Evolutionary conservation across 2,113 vertebrate species (phyloP).

Genomic region (Henicopernis longicauda): DNA sequence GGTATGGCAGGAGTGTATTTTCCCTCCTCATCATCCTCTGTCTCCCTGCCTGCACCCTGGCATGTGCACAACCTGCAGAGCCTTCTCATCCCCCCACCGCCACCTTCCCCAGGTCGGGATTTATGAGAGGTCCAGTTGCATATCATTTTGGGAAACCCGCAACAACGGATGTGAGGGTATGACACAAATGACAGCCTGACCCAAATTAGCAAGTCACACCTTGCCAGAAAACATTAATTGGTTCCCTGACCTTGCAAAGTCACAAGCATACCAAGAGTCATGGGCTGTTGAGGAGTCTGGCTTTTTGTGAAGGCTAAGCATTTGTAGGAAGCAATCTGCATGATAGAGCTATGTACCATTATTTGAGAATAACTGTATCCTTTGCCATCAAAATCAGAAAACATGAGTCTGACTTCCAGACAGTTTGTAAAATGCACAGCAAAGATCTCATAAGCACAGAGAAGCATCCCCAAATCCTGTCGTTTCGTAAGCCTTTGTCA

Average conservation of each 20-base stretch:
- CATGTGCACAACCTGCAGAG: neutral
- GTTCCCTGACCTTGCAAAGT: neutral
- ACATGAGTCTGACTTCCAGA: neutral
- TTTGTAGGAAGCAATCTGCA: neutral
- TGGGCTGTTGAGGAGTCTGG: accelerated
- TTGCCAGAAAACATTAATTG: neutral
- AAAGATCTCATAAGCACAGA: neutral
- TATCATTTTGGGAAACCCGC: neutral
- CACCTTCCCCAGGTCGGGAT: neutral
- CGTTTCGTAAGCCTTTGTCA: neutral
- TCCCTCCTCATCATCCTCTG: neutral
- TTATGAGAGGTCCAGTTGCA: neutral
- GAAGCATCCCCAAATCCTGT: neutral
- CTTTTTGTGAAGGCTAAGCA: neutral
- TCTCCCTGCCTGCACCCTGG: neutral
- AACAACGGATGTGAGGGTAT: neutral
- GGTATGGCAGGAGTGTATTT: neutral
- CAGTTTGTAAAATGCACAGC: neutral
- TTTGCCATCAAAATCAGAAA: neutral
- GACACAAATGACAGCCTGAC: neutral
- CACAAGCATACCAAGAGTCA: neutral
- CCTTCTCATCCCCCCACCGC: neutral
- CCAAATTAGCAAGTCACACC: neutral
- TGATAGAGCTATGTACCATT: neutral
- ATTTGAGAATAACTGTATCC: neutral